Evolutionary conservation across 1,140 invertebrate genomes (phyloP).

Genomic region (Sycophila sp.): DNA sequence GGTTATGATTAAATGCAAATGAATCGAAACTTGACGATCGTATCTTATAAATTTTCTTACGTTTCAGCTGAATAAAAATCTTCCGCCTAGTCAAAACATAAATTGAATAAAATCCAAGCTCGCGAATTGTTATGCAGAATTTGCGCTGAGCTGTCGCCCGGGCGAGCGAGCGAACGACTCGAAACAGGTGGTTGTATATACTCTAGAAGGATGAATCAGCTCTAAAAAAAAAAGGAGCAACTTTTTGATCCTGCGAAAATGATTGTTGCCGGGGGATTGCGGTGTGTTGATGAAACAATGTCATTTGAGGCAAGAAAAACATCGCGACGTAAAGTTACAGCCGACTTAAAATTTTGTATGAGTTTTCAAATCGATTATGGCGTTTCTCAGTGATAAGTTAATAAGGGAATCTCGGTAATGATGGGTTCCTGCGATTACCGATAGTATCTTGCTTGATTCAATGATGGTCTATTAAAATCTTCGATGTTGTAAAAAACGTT

Average conservation of each 20-base stretch:
- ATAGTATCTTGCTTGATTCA: conserved; percentile 37
- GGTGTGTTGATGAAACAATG: neutral
- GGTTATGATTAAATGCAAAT: conserved; percentile 34
- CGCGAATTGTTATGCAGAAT: conserved; percentile 23
- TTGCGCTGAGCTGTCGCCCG: conserved; percentile 24
- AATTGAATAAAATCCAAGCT: conserved; percentile 31
- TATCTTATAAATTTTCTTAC: conserved; percentile 28
- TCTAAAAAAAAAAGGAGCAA: neutral
- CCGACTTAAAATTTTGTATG: too few species aligned
- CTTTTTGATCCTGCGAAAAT: neutral
- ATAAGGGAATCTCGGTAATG: conserved; percentile 43
- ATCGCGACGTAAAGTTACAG: too few species aligned
- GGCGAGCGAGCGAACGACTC: neutral
- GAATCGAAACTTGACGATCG: conserved; percentile 26
- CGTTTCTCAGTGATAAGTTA: conserved; percentile 48
- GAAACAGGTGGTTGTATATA: conserved; percentile 15
- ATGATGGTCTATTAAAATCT: conserved; percentile 37
- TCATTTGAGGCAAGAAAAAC: too few species aligned
- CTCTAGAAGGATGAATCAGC: conserved; percentile 30
- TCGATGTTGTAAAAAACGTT: neutral
- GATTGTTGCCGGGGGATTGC: neutral
- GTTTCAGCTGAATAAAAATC: conserved; percentile 24
- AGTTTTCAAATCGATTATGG: too few species aligned
- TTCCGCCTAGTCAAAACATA: conserved; percentile 26
- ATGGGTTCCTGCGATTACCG: conserved; percentile 41